Conservation (phyloP, 35 echinoderm and acorn worm species). For the Apostichopus parvimensis region DNA sequence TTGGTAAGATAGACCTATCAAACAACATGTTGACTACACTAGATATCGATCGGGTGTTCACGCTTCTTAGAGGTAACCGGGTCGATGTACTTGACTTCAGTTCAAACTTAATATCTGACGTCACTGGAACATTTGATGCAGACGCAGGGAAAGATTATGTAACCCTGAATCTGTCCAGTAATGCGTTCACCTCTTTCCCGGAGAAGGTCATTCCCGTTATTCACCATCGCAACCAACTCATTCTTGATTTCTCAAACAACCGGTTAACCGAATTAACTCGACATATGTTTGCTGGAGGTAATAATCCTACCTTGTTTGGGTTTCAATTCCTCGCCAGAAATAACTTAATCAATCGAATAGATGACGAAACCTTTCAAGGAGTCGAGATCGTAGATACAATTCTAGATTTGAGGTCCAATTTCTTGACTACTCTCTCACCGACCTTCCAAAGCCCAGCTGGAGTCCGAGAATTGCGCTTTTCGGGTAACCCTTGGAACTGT, state of each 20-base stretch:
- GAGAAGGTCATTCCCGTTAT: neutral
- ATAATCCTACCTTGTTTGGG: neutral
- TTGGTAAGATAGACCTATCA: neutral
- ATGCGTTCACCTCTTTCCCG: neutral
- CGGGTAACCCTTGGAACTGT: constrained; percentile 49
- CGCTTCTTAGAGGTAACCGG: neutral
- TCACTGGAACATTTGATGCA: neutral
- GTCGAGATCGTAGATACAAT: neutral
- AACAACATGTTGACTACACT: constrained; percentile 11
- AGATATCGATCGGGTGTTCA: constrained; percentile 7
- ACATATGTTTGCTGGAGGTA: constrained; percentile 34
- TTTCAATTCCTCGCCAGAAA: constrained; percentile 41
- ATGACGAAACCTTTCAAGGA: constrained; percentile 24
- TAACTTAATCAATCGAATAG: constrained; percentile 26
- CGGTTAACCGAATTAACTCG: constrained; percentile 16
- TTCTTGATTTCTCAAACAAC: constrained; percentile 33
- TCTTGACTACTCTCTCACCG: neutral
- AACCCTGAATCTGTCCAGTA: neutral
- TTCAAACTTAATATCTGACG: neutral
- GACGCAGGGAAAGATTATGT: neutral
- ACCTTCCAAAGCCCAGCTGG: neutral
- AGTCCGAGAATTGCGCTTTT: neutral
- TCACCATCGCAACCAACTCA: neutral
- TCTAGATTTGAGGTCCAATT: constrained; percentile 31
- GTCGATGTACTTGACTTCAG: constrained; percentile 34